Evolutionary conservation across 2,113 vertebrate species (phyloP).

Genomic region (Aptenodytes forsteri): DNA sequence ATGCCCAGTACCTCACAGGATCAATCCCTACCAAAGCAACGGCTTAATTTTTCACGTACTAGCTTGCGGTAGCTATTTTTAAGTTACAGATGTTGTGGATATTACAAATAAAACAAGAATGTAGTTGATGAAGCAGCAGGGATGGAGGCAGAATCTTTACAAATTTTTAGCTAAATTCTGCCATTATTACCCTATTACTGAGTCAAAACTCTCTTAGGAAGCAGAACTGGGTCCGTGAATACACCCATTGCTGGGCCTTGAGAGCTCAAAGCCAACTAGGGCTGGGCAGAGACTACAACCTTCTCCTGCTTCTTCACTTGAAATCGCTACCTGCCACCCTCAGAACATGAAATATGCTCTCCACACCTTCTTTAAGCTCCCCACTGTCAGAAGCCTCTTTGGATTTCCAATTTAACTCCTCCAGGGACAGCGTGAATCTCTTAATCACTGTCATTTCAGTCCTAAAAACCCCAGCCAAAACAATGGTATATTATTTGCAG

Average conservation of each 20-base stretch:
- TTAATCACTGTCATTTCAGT: constrained; percentile 17
- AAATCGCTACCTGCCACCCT: background rate
- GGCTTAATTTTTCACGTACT: background rate
- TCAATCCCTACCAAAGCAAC: background rate
- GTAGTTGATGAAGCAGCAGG: background rate
- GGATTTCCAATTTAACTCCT: constrained; percentile 31
- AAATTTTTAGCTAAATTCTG: background rate
- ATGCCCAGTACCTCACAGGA: background rate
- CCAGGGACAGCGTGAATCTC: background rate
- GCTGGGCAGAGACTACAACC: background rate
- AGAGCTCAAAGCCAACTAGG: background rate
- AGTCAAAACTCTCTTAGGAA: background rate
- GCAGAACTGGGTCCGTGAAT: background rate
- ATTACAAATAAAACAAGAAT: background rate
- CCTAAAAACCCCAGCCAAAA: background rate
- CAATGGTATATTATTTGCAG: background rate
- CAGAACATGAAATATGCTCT: background rate
- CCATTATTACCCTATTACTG: background rate
- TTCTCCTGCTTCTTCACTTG: background rate
- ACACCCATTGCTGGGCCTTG: background rate
- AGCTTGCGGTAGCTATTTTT: background rate
- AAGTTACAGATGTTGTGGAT: background rate
- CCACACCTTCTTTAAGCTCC: background rate
- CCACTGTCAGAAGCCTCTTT: background rate
- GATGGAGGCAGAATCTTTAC: background rate